Evolutionary conservation across 2,888 invertebrate species (phyloP).

Genomic region (Drosophila mercatorum): DNA sequence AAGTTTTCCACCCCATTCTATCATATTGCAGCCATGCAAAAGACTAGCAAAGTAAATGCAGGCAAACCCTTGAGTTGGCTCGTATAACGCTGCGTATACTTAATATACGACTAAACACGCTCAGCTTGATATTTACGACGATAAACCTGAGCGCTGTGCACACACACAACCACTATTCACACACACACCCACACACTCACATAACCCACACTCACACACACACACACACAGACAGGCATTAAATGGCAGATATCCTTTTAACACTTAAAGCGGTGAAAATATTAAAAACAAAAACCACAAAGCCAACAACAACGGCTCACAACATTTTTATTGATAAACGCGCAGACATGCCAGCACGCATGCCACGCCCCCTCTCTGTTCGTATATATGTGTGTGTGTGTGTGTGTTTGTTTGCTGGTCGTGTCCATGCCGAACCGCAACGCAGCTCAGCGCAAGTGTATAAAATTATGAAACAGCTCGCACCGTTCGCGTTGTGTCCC

Average conservation of each 20-base stretch:
- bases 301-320: constrained; percentile 67
- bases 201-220: not conserved
- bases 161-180: constrained; percentile 8
- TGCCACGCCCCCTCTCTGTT: constrained; percentile 6
- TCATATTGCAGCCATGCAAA: constrained; percentile 1
- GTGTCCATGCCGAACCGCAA: constrained; percentile 74
- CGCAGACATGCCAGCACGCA: constrained; percentile 60
- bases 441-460: constrained; percentile 75
- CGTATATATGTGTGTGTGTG: constrained; percentile 15
- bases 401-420: constrained; percentile 47
- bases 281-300: constrained; percentile 80
- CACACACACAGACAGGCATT: constrained; percentile 51
- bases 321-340: constrained; percentile 82
- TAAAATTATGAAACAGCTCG: constrained; percentile 80
- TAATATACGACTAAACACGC: constrained; percentile 55
- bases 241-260: constrained; percentile 81
- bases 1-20: not conserved
- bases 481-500: constrained; percentile 59
- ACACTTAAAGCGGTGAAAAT: constrained; percentile 80
- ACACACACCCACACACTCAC: constrained; percentile 13
- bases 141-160: constrained; percentile 52
- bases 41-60: constrained; percentile 25
- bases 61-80: constrained; percentile 39
- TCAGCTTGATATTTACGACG: constrained; percentile 68
- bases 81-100: constrained; percentile 66